Base-by-base conservation (phyloP, 2,888 invertebrate species). In the Hirtodrosophila duncani region DNA sequence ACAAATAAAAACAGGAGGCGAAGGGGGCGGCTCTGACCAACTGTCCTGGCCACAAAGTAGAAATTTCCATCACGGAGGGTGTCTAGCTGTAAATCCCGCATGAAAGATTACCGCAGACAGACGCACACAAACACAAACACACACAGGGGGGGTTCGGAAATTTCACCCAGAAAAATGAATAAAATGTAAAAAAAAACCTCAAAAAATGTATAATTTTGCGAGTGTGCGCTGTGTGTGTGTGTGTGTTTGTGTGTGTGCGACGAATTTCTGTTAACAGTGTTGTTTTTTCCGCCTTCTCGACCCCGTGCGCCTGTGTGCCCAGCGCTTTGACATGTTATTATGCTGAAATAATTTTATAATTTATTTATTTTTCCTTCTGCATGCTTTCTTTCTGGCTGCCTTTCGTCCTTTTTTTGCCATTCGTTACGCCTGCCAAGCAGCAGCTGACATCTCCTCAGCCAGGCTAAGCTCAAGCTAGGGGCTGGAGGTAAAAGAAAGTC, bases 261-360 rank as follows among this genome's bases (percentile, higher is more conserved):
- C 79, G 70, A 60, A 51, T 55, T 59, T 29, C 29, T 63, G 75
- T 79, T 79, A 56, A 61, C 71, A 69, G 50, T 58, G 63, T 65
- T 74, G 79, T 81, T 70, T 37, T 66, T 44, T 24, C 58, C 49
- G 59, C 41, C 26, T 44, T 17, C 42, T 11, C 45, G 8, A 23
- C 38, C 46, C 34, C 38, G 18, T 4, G 42, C 41, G 42, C 31
- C 45, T 33, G 27, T 27, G 43, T 50, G 43, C 30, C 39, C 39
- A 36, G 50, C 42, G 63, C 26, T 69, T 72, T 80, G 85, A 84
- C 85, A 84, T 83, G 82, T 83, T 83, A 84, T 84, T 84, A 84
- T 83, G 82, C 82, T 69, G 81, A 84, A 84, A 84, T 84, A 84
- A 84, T 84, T 84, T 84, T 84, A 84, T 83, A 84, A 84, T 84